Percentiles rank a stretch among this genome's conserved stretches.
These are phyloP conservation scores for Octopus sinensis DNA, from an alignment of 1,140 invertebrate genomes.

Conservation along the genomic window DNA sequence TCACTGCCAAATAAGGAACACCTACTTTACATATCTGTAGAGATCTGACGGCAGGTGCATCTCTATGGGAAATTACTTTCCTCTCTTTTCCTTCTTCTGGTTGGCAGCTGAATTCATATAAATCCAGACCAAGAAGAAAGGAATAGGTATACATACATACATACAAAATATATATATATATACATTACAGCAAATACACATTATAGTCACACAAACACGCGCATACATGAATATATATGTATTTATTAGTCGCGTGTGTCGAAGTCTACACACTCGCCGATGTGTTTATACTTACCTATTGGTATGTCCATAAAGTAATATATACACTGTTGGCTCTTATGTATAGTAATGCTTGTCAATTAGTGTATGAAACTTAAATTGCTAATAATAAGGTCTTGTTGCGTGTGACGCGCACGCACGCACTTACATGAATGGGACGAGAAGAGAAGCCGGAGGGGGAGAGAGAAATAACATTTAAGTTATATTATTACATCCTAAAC, in stretches of 20 bases:
- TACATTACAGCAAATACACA: background rate
- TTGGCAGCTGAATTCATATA: background rate
- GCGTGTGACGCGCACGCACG: too few species aligned
- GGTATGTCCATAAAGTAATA: too few species aligned
- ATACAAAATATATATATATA: background rate
- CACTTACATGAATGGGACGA: too few species aligned
- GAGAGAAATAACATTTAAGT: too few species aligned
- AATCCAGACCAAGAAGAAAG: background rate
- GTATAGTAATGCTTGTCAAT: too few species aligned
- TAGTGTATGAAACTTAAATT: too few species aligned
- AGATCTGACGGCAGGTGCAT: slow-evolving; percentile 2
- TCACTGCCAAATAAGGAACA: background rate
- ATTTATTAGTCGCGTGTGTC: background rate
- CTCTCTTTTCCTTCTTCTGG: too few species aligned
- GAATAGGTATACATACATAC: background rate
- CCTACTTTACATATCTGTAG: background rate
- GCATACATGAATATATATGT: background rate
- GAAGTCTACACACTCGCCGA: background rate
- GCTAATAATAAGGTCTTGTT: too few species aligned
- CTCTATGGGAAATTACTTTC: background rate
- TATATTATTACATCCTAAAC: too few species aligned
- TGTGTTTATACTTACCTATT: background rate
- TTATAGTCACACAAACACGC: background rate
- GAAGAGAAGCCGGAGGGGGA: too few species aligned
- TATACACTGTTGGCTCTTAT: too few species aligned